Evolutionary conservation across 2,888 invertebrate species (phyloP).

Genomic region (Mystacides longicornis): DNA sequence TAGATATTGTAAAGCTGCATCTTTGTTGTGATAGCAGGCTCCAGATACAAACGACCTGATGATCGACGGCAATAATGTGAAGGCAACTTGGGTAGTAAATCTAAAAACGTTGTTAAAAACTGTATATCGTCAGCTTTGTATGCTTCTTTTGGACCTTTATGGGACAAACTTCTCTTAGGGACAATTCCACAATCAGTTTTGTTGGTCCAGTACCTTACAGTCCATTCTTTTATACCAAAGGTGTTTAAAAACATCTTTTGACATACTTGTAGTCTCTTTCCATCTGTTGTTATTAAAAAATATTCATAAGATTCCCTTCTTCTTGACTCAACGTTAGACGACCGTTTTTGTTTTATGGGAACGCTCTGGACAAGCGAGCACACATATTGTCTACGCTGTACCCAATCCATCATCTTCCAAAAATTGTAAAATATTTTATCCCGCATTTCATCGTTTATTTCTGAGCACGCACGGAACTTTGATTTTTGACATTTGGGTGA

Average conservation of each 20-base stretch:
- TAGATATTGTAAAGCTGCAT: neutral
- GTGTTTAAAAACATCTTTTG: neutral
- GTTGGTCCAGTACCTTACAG: neutral
- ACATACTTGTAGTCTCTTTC: neutral
- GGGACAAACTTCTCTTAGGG: neutral
- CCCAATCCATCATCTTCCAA: neutral
- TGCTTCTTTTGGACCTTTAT: too few relatives aligned
- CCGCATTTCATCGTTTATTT: neutral
- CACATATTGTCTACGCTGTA: neutral
- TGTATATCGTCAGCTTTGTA: too few relatives aligned
- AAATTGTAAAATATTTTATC: neutral
- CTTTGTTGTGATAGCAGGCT: neutral
- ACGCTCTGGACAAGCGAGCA: neutral
- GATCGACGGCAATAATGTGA: neutral
- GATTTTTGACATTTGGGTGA: neutral
- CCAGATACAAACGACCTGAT: neutral
- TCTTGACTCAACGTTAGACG: neutral
- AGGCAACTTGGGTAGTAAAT: neutral
- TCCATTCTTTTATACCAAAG: neutral
- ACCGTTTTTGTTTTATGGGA: neutral
- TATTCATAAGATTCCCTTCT: neutral
- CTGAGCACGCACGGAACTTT: neutral
- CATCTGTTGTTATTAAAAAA: neutral
- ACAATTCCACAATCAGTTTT: neutral
- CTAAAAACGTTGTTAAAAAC: too few relatives aligned